These are phyloP conservation scores for rat (Rattus norvegicus) DNA, from an alignment of 2,113 vertebrate species.

Conservation along the genomic window DNA sequence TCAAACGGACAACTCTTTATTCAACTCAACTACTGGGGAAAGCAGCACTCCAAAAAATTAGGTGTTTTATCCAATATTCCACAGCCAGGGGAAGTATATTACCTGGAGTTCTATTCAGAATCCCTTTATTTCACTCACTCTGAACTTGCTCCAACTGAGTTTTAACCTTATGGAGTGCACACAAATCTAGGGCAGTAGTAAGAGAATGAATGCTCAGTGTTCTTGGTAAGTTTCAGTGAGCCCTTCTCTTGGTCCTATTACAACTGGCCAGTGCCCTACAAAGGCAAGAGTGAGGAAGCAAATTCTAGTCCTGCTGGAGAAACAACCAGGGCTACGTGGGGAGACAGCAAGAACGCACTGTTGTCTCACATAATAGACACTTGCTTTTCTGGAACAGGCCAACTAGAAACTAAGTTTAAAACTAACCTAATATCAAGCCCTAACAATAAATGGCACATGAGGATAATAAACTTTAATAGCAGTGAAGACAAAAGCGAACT, in stretches of 20 bases:
- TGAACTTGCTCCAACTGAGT: neutral
- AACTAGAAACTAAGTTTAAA: neutral
- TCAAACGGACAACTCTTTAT: neutral
- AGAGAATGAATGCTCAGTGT: neutral
- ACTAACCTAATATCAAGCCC: neutral
- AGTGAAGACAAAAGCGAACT: neutral
- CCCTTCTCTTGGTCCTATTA: neutral
- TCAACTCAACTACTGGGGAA: slow-evolving; percentile 1
- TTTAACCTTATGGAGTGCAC: neutral
- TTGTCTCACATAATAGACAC: neutral
- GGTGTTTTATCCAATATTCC: neutral
- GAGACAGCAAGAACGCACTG: neutral
- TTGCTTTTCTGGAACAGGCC: neutral
- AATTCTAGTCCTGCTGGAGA: neutral
- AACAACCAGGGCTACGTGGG: neutral
- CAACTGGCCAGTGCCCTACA: no score
- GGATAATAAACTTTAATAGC: neutral
- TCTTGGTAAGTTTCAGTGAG: neutral
- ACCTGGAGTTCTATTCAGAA: neutral
- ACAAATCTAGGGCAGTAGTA: neutral
- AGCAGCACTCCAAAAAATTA: neutral
- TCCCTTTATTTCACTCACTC: neutral
- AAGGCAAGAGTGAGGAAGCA: neutral
- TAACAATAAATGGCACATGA: neutral
- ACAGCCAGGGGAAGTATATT: neutral